These are phyloP conservation scores for Procavia capensis DNA, from an alignment of 2,113 vertebrate species.

Conservation along the genomic window DNA sequence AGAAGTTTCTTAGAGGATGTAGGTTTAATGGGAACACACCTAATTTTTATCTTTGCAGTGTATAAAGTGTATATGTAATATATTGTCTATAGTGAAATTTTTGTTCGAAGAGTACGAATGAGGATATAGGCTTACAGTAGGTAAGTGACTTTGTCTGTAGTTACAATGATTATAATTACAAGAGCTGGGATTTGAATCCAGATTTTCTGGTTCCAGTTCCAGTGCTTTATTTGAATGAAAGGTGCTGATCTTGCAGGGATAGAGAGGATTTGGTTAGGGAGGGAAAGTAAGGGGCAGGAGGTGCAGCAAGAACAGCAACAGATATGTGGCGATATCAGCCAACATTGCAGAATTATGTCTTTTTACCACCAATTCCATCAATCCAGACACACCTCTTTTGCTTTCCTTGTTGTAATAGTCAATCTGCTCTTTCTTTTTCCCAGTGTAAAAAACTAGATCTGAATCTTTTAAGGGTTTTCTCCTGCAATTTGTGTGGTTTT, in stretches of 20 bases:
- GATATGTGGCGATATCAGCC: neutral
- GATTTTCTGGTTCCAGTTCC: neutral
- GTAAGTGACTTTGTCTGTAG: neutral
- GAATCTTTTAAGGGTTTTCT: neutral
- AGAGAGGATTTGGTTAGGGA: neutral
- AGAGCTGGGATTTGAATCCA: neutral
- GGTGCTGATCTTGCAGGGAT: neutral
- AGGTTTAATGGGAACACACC: neutral
- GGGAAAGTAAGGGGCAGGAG: neutral
- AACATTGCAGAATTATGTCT: neutral
- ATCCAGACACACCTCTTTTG: neutral
- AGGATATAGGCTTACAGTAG: neutral
- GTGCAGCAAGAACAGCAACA: neutral
- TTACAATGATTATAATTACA: neutral
- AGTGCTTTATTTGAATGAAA: slow-evolving; percentile 15
- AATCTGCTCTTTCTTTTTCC: neutral
- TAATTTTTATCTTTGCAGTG: neutral
- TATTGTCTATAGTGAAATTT: neutral
- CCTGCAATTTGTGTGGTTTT: neutral
- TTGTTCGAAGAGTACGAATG: neutral
- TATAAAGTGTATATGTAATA: neutral
- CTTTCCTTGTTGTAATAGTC: neutral
- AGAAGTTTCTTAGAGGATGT: neutral
- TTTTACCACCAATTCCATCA: neutral
- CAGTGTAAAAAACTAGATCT: neutral